Percentiles rank a stretch among this genome's conserved stretches.
Evolutionary conservation across 2,113 vertebrate genomes (phyloP).

Genomic region (Oophaga pumilio): DNA sequence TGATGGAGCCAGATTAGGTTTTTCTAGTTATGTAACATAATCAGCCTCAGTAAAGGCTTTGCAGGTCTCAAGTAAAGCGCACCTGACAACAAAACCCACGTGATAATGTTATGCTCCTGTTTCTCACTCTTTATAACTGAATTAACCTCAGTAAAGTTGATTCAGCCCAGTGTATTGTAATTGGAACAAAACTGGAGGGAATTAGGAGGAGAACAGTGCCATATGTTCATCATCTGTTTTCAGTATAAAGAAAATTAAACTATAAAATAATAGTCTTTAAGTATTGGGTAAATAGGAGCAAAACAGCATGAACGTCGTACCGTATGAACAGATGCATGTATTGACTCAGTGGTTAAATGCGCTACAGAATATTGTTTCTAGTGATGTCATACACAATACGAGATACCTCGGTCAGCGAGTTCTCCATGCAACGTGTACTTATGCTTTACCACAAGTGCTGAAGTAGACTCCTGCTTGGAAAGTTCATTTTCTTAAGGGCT

Average conservation of each 20-base stretch:
- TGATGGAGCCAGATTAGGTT: constrained; percentile 4
- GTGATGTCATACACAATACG: not conserved
- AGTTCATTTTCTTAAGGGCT: not conserved
- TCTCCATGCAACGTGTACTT: not conserved
- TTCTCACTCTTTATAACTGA: not conserved
- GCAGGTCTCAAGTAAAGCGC: not conserved
- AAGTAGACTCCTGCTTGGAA: not conserved
- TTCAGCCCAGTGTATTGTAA: constrained; percentile 12
- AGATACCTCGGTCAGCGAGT: not conserved
- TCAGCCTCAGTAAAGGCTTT: constrained; percentile 8
- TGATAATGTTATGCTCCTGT: not conserved
- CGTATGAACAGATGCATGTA: not conserved
- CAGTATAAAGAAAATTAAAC: constrained; percentile 11
- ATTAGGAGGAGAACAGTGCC: not conserved
- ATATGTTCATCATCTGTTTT: constrained; percentile 18
- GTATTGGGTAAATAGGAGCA: not conserved
- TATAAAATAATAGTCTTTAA: not conserved
- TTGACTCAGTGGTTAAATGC: not conserved
- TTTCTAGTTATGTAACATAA: constrained; percentile 1
- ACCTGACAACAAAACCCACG: not conserved
- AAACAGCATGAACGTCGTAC: not conserved
- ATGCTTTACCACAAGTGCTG: constrained; percentile 1
- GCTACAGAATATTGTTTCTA: not conserved
- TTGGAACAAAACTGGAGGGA: constrained; percentile 12
- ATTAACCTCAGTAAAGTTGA: not conserved